A percentile compares a stretch with the other conserved stretches of the same genome.
phyloP scores from a whole-genome alignment of 2,113 vertebrate species.

The Cottus gobio region DNA sequence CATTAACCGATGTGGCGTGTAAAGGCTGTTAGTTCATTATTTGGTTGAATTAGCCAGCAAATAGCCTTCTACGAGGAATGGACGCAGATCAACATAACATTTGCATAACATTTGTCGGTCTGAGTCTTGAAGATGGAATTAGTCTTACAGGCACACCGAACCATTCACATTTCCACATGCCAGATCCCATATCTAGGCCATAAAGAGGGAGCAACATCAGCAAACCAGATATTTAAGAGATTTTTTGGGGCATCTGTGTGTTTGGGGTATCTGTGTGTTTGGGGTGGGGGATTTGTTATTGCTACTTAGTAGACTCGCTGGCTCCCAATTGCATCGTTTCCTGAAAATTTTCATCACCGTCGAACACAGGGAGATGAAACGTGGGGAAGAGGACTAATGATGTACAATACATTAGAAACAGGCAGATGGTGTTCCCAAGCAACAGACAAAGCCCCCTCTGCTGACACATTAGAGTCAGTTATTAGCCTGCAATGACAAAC shows the following conservation, averaged over 20 bases:
- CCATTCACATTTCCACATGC: background rate
- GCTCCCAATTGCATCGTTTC: slow-evolving; percentile 58
- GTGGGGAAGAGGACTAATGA: slow-evolving; percentile 72
- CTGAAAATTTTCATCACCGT: slow-evolving; percentile 64
- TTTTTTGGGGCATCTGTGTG: background rate
- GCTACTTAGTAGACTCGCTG: slow-evolving; percentile 37
- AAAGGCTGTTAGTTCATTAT: background rate
- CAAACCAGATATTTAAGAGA: background rate
- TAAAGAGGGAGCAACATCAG: background rate
- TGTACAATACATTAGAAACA: slow-evolving; percentile 77
- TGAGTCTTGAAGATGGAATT: background rate
- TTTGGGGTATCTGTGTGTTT: slow-evolving; percentile 5
- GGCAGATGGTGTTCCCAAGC: slow-evolving; percentile 83
- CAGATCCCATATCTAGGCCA: slow-evolving; percentile 3
- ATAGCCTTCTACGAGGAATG: background rate
- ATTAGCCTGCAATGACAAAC: slow-evolving; percentile 80
- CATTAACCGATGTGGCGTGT: background rate
- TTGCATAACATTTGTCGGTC: background rate
- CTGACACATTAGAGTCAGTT: slow-evolving; percentile 77
- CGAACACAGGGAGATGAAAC: slow-evolving; percentile 57
- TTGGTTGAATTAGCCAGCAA: background rate
- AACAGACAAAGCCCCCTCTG: slow-evolving; percentile 78
- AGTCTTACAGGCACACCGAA: background rate
- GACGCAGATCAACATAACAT: background rate
- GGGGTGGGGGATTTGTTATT: slow-evolving; percentile 47